A percentile compares a stretch with the other conserved stretches of the same genome.
These are phyloP conservation scores for Sebastes iracundus DNA, from an alignment of 2,797 vertebrate species.

Conservation along the genomic window DNA sequence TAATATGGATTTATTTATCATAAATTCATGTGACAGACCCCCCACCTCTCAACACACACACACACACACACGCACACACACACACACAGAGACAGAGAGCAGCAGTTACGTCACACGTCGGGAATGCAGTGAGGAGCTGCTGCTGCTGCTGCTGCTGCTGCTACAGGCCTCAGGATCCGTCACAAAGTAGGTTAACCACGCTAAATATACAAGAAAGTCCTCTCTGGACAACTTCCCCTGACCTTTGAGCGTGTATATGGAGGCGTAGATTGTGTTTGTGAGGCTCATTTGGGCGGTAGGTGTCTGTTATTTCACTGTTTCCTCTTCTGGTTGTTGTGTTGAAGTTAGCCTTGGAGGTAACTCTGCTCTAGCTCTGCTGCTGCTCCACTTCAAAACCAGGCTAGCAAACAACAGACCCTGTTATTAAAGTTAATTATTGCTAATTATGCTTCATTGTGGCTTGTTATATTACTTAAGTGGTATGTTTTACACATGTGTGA, in stretches of 20 bases:
- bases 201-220: conserved; percentile 41
- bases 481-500: conserved; percentile 9
- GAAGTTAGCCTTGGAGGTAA: conserved; percentile 64
- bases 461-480: not conserved
- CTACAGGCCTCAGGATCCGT: conserved; percentile 78
- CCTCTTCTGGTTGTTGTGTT: conserved; percentile 18
- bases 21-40: conserved; percentile 15
- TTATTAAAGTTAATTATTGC: conserved; percentile 40
- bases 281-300: conserved; percentile 11
- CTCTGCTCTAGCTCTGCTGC: conserved; percentile 16
- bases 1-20: not conserved
- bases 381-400: conserved; percentile 55
- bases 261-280: not conserved
- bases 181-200: conserved; percentile 79
- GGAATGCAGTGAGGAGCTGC: conserved; percentile 70
- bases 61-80: not conserved
- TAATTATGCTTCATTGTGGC: conserved; percentile 8
- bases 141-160: conserved; percentile 34
- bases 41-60: not conserved
- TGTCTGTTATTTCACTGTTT: conserved; percentile 25
- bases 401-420: conserved; percentile 58
- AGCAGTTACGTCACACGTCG: conserved; percentile 74
- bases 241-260: not conserved
- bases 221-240: conserved; percentile 22
- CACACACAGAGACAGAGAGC: not conserved